A percentile compares a stretch with the other conserved stretches of the same genome.
Conservation (phyloP, 1,140 invertebrate species). For the Neuroterus valhalla region DNA sequence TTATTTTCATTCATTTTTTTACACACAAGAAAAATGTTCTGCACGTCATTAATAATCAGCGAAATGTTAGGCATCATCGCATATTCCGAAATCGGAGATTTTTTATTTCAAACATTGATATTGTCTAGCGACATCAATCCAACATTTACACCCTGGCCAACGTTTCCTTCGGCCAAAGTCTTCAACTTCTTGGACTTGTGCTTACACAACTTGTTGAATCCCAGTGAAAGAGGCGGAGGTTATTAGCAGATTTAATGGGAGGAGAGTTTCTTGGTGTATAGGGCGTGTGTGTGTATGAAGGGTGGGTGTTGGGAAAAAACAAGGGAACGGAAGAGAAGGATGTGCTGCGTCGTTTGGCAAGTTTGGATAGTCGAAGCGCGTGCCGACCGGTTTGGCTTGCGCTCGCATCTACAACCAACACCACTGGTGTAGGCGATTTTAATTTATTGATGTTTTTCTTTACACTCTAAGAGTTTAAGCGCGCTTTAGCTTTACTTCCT, state of each 20-base stretch:
- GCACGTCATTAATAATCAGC: too few species aligned
- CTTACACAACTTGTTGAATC: constrained; percentile 25
- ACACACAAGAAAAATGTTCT: too few species aligned
- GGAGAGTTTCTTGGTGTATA: not conserved
- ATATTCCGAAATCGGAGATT: too few species aligned
- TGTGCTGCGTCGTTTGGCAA: not conserved
- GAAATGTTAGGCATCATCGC: too few species aligned
- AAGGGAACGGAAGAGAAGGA: constrained; percentile 9
- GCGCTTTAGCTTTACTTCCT: too few species aligned
- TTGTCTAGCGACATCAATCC: too few species aligned
- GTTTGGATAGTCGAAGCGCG: constrained; percentile 50
- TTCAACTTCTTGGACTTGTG: not conserved
- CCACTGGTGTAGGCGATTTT: constrained; percentile 45
- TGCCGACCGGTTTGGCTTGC: constrained; percentile 65
- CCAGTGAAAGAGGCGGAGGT: not conserved
- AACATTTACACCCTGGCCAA: not conserved
- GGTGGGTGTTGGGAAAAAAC: constrained; percentile 7
- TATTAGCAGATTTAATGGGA: constrained; percentile 7
- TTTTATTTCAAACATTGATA: too few species aligned
- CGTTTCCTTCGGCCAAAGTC: not conserved
- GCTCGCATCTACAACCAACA: constrained; percentile 45
- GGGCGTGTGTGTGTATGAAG: not conserved
- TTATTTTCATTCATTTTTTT: too few species aligned
- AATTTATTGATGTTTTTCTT: constrained; percentile 58
- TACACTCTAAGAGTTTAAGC: too few species aligned